Evolutionary conservation across 2,113 vertebrate genomes (phyloP).

Genomic region (Peromyscus leucopus): DNA sequence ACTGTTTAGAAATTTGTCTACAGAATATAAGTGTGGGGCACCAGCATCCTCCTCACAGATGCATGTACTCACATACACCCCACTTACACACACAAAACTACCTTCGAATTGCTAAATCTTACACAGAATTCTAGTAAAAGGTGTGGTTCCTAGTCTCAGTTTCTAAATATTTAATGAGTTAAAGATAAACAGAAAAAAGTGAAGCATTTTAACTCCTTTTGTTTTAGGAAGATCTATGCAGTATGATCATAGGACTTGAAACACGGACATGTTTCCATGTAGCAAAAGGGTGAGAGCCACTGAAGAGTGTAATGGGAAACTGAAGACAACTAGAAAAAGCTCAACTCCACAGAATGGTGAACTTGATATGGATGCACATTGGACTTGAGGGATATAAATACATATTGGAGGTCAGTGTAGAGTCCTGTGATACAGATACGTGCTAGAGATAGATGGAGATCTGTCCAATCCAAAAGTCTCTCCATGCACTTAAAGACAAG

Average conservation of each 20-base stretch:
- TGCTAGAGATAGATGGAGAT: not conserved
- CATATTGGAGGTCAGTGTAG: not conserved
- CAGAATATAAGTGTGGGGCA: too few relatives aligned
- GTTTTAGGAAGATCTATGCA: not conserved
- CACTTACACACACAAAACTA: not conserved
- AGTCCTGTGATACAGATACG: not conserved
- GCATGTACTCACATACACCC: not conserved
- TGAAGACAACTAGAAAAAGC: constrained; percentile 24
- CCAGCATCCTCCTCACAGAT: not conserved
- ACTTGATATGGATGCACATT: too few relatives aligned
- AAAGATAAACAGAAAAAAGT: not conserved
- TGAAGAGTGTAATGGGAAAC: not conserved
- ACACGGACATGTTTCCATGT: not conserved
- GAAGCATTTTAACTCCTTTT: not conserved
- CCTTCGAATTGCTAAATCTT: not conserved
- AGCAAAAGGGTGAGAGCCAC: not conserved
- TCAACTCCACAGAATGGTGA: not conserved
- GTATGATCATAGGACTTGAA: not conserved
- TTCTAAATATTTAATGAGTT: constrained; percentile 40
- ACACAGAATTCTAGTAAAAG: not conserved
- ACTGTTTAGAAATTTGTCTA: too few relatives aligned
- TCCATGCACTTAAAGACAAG: constrained; percentile 54
- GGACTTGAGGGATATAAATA: not conserved
- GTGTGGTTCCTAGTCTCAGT: not conserved
- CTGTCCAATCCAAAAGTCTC: not conserved